Evolutionary conservation across 2,888 invertebrate genomes (phyloP), one percentile per base, ranked within the genome.

Genomic region (Sphaerophoria rueppellii): DNA sequence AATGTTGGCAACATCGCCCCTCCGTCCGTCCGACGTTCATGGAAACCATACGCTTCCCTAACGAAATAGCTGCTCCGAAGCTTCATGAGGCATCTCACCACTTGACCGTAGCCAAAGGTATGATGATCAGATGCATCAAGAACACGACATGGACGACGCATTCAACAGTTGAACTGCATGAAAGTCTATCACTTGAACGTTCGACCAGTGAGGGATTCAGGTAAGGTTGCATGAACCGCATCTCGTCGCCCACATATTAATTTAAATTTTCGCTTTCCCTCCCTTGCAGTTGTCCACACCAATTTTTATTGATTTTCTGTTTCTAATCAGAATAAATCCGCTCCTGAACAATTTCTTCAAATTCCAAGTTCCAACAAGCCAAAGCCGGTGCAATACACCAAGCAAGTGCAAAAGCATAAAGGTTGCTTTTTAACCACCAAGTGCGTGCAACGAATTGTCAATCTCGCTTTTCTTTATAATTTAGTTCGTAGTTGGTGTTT

Each of bases 1-100:
- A 94, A 86, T 99, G 98, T 91, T 99, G 99, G 99, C 94, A 95
- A 89, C 96, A 96, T 91, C 95, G 96, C 88, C 95, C 97, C 0
- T 92, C 93, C 43, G 93, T 94, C 69, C 93, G 99, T 77, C 99
- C 99, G 37, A 93, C 95, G 75, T 99, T 99, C 93, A 93, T 97
- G 88, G 95, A 95, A 86, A 94, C 97, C 24, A 96, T 97, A 88
- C 94, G 95, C 4, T 93, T 94, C 90, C 92, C 98, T 80, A 93
- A 96, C 87, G 93, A 94, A 88, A 93, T 96, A 86, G 93, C 94
- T 87, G 91, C 91, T 88, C 91, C 94, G 76, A 89, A 92, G 89
- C 94, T 96, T 93, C 91, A 93, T 72, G 91, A 93, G 78, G 92
- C 92, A 82, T 93, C 92, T 93, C 94, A 0, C n/a, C n/a, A n/a